Conservation (phyloP, 2,113 vertebrate species). For the Coracopsis vasa region DNA sequence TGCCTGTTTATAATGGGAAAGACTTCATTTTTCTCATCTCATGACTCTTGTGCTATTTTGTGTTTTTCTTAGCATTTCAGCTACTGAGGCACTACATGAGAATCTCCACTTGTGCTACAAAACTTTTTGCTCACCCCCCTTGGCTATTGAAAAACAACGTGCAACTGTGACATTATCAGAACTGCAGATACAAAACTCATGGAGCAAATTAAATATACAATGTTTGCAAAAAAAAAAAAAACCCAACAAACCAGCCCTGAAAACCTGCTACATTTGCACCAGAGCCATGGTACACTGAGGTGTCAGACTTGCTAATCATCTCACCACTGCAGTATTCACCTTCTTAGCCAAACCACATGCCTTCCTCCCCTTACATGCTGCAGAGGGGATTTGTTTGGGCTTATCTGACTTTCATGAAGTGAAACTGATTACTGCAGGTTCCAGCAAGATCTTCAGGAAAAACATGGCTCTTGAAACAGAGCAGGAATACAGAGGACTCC, state of each 20-base stretch:
- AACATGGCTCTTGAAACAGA: not conserved
- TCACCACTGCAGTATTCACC: not conserved
- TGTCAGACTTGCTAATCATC: constrained; percentile 5
- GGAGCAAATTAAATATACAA: not conserved
- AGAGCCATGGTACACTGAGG: not conserved
- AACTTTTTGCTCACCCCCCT: not conserved
- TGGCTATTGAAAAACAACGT: not conserved
- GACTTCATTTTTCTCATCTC: not conserved
- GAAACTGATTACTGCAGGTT: not conserved
- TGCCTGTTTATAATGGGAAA: not conserved
- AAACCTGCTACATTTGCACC: not conserved
- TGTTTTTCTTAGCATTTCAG: not conserved
- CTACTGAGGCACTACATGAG: not conserved
- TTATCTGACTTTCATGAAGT: constrained; percentile 17
- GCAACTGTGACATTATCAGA: not conserved
- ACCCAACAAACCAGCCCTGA: not conserved
- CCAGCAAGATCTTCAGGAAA: not conserved
- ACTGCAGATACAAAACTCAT: not conserved
- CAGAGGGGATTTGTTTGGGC: not conserved
- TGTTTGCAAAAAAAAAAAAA: not conserved
- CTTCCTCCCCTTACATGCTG: not conserved
- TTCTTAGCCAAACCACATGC: not conserved
- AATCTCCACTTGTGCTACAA: not conserved
- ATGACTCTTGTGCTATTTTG: not conserved
- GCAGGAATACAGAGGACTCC: not conserved